Percentiles rank a stretch among this genome's conserved stretches.
phyloP scores from a whole-genome alignment of 2,888 invertebrate genomes.

The Escarpia spicata region DNA sequence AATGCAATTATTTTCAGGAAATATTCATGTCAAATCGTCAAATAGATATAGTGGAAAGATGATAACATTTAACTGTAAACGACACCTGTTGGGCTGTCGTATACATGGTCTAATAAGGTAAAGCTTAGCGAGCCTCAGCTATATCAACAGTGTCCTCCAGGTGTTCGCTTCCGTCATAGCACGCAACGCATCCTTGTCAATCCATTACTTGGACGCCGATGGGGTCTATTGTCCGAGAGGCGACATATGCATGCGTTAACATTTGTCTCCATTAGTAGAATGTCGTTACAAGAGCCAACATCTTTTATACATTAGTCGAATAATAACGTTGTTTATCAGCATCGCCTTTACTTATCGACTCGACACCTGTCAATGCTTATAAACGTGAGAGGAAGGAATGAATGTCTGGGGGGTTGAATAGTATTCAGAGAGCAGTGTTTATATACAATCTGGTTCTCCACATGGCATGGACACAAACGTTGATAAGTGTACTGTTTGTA shows the following conservation, averaged over 20 bases:
- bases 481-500: not conserved
- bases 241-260: not conserved
- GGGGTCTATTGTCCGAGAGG: not conserved
- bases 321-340: not conserved
- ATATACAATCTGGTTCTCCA: not conserved
- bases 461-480: not conserved
- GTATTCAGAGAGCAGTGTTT: not conserved
- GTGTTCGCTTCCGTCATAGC: not conserved
- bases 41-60: too few relatives aligned
- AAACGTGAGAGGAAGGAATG: not conserved
- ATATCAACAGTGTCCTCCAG: too few relatives aligned
- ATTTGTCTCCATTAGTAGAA: not conserved
- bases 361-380: not conserved
- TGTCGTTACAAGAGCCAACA: not conserved
- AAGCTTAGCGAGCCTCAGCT: too few relatives aligned
- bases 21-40: too few relatives aligned
- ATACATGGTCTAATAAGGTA: too few relatives aligned
- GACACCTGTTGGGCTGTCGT: too few relatives aligned
- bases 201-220: not conserved
- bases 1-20: too few relatives aligned
- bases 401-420: not conserved
- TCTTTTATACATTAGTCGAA: not conserved
- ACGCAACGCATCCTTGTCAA: not conserved
- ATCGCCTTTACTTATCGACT: too few relatives aligned
- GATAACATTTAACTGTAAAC: too few relatives aligned